phyloP scores from a whole-genome alignment of 2,113 vertebrate genomes.

The Siphamia tubifer region DNA sequence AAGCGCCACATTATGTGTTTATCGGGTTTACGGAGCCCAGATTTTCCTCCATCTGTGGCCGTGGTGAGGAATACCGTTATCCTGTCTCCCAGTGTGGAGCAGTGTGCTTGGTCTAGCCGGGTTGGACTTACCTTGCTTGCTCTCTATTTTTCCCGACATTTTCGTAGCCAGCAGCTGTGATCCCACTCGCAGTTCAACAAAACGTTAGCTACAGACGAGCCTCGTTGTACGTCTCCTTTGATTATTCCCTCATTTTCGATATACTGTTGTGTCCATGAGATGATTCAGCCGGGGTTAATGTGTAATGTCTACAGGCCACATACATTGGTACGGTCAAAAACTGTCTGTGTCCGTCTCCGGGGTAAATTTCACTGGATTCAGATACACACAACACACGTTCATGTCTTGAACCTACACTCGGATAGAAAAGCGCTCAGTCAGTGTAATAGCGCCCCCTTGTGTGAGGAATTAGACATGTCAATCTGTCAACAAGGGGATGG shows the following conservation, averaged over 20 bases:
- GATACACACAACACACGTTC: slow-evolving; percentile 27
- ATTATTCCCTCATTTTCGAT: slow-evolving; percentile 73
- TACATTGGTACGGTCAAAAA: slow-evolving; percentile 66
- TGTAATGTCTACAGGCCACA: slow-evolving; percentile 36
- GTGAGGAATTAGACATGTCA: slow-evolving; percentile 58
- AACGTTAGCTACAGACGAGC: slow-evolving; percentile 65
- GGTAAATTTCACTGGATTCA: slow-evolving; percentile 65
- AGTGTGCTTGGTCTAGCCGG: slow-evolving; percentile 22
- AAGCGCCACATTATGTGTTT: neutral
- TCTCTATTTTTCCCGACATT: slow-evolving; percentile 85
- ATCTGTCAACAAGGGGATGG: slow-evolving; percentile 67
- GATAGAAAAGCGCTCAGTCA: neutral
- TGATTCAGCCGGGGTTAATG: slow-evolving; percentile 34
- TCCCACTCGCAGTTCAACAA: slow-evolving; percentile 69
- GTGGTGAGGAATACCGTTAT: slow-evolving; percentile 36
- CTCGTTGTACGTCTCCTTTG: slow-evolving; percentile 50
- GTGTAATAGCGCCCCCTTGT: slow-evolving; percentile 46
- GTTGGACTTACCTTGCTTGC: slow-evolving; percentile 80
- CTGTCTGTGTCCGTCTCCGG: slow-evolving; percentile 58
- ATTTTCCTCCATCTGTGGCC: slow-evolving; percentile 10
- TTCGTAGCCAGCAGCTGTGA: slow-evolving; percentile 74
- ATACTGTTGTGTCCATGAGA: slow-evolving; percentile 46
- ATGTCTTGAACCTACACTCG: slow-evolving; percentile 48
- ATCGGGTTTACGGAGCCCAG: neutral
- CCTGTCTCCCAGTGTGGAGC: slow-evolving; percentile 8